These are phyloP conservation scores for Esox masquinongy DNA, from an alignment of 2,797 vertebrate genomes.

Conservation along the genomic window DNA sequence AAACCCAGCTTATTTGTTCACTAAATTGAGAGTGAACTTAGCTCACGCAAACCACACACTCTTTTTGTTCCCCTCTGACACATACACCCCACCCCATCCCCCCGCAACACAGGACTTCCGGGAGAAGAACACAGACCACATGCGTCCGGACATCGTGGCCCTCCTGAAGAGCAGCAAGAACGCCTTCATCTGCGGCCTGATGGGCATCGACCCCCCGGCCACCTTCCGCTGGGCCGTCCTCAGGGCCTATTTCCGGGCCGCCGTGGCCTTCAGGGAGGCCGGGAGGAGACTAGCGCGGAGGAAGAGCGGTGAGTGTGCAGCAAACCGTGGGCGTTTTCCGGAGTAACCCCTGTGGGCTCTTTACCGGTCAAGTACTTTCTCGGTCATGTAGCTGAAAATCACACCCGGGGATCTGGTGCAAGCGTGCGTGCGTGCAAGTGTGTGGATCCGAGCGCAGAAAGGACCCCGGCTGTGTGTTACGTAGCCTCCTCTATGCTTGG, in stretches of 20 bases:
- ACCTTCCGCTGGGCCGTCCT: conserved; percentile 97
- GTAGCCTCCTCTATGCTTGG: conserved; percentile 18
- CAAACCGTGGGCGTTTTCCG: neutral
- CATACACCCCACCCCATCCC: neutral
- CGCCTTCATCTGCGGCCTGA: conserved; percentile 93
- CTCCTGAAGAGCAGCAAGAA: conserved; percentile 93
- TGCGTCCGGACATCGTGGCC: conserved; percentile 96
- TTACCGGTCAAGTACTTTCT: no score
- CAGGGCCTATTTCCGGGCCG: conserved; percentile 90
- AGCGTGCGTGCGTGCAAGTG: neutral
- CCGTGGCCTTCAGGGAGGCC: conserved; percentile 88
- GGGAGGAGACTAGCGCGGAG: conserved; percentile 84
- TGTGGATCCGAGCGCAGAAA: neutral
- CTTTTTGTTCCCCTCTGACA: neutral
- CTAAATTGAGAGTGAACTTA: neutral
- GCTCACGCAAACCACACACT: neutral
- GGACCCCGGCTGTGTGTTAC: neutral
- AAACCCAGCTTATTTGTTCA: neutral
- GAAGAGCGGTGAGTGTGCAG: conserved; percentile 81
- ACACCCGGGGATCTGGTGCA: neutral
- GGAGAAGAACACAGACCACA: conserved; percentile 99
- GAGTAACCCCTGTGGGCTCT: neutral
- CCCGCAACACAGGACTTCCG: conserved; percentile 85
- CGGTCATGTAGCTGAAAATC: no score
- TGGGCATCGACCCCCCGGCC: conserved; percentile 91